Percentiles rank a stretch among this genome's conserved stretches.
phyloP scores from a whole-genome alignment of 2,113 vertebrate genomes.

The Coracopsis vasa region DNA sequence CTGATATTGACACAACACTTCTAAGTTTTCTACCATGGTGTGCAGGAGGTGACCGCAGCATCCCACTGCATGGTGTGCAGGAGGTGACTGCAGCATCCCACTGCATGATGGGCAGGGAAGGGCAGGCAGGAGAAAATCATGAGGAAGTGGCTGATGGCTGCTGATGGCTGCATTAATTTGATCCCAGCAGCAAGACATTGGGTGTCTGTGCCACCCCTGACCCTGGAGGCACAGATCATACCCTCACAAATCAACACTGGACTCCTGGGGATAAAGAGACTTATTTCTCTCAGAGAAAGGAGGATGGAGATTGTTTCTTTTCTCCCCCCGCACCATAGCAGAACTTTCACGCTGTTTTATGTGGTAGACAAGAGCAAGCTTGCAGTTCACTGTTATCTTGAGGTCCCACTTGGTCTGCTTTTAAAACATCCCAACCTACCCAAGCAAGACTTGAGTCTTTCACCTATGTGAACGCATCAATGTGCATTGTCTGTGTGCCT shows the following conservation, averaged over 20 bases:
- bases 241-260: fast-evolving
- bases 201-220: not conserved
- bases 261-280: not conserved
- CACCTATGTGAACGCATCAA: not conserved
- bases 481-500: fast-evolving
- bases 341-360: not conserved
- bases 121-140: not conserved
- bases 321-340: not conserved
- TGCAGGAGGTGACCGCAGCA: fast-evolving
- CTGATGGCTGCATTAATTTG: not conserved
- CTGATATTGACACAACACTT: too few species aligned
- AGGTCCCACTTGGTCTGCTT: not conserved
- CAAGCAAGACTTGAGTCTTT: not conserved
- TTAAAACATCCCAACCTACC: not conserved
- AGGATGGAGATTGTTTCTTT: not conserved
- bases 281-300: not conserved
- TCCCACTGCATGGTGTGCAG: too few species aligned
- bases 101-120: not conserved
- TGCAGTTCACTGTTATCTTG: not conserved
- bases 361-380: not conserved
- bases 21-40: too few species aligned
- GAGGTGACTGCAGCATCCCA: not conserved
- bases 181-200: not conserved
- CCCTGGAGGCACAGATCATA: not conserved
- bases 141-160: not conserved